Evolutionary conservation across 1,140 invertebrate species (phyloP), one percentile per base, ranked within the genome.

Genomic region (Vanessa tameamea): DNA sequence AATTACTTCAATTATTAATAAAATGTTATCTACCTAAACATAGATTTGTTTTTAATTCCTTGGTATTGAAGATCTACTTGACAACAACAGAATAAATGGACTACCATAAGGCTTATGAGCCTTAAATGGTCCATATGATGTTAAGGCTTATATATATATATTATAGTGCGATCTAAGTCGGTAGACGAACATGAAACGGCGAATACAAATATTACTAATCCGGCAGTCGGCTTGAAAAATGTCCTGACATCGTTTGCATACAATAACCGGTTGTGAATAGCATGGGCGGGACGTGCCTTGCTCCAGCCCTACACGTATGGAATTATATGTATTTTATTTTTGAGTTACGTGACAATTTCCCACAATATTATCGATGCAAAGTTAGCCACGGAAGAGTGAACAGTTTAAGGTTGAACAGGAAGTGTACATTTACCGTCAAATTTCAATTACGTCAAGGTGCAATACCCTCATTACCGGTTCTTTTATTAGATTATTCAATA

Each of bases 231-330:
- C 76, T 78, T 85, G 80, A 87, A 86, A 88, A 88, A 86, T 87
- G 75, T 83, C 83, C 85, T 76, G 80, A 53, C 81, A 82, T 83
- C 78, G 78, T 88, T 90, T 87, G 87, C 88, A 90, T 90, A 90
- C 87, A 90, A 87, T 90, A 87, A 87, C 86, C 87, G 85, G 86
- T 82, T 87, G 80, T 79, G 85, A 86, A 87, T 82, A 79, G 80
- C 78, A 81, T 68, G 76, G 75, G 75, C 75, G 70, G 82, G 72
- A 87, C 85, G 85, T 86, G 80, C 76, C 75, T 68, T 75, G 79
- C 73, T 77, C 67, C 59, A 74, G 74, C 72, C 74, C 72, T 73
- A 78, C 76, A 61, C 57, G 57, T 61, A 37, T 12, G 65, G 73
- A 80, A 83, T 84, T 61, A 61, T 79, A 80, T 78, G 71, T 72